These are phyloP conservation scores for Darevskia nairensis DNA, from an alignment of 2,797 vertebrate genomes.

Conservation along the genomic window DNA sequence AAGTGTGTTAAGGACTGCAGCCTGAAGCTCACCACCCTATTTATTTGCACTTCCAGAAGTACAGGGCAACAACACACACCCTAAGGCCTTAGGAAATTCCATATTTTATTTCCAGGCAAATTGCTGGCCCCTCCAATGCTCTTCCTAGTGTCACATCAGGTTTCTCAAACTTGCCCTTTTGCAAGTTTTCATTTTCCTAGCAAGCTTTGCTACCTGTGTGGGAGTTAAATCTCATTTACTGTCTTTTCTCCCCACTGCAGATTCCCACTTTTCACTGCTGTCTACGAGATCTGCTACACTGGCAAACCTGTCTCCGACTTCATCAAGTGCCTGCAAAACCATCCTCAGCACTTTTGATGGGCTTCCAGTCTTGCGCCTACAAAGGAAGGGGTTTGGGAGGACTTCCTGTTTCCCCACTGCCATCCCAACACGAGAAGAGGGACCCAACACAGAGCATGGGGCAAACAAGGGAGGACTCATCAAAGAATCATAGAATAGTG, in stretches of 20 bases:
- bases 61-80: background rate
- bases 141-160: background rate
- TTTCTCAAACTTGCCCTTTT: background rate
- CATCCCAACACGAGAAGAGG: background rate
- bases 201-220: background rate
- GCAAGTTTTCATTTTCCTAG: background rate
- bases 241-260: constrained; percentile 71
- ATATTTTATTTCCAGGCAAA: background rate
- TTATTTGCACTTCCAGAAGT: background rate
- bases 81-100: background rate
- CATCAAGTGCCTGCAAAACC: constrained; percentile 92
- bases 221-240: background rate
- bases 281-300: constrained; percentile 92
- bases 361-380: background rate
- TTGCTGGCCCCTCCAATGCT: background rate
- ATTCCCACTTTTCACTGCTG: constrained; percentile 94
- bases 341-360: constrained; percentile 90
- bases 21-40: background rate
- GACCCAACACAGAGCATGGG: constrained; percentile 25
- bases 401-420: constrained; percentile 9
- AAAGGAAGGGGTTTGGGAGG: background rate
- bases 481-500: background rate
- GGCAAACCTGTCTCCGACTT: constrained; percentile 89
- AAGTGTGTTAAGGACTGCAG: background rate
- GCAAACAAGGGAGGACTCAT: constrained; percentile 28